Percentiles rank a stretch among this genome's conserved stretches.
Conservation (phyloP, 2,888 invertebrate species). For the Ditula angustiorana region DNA sequence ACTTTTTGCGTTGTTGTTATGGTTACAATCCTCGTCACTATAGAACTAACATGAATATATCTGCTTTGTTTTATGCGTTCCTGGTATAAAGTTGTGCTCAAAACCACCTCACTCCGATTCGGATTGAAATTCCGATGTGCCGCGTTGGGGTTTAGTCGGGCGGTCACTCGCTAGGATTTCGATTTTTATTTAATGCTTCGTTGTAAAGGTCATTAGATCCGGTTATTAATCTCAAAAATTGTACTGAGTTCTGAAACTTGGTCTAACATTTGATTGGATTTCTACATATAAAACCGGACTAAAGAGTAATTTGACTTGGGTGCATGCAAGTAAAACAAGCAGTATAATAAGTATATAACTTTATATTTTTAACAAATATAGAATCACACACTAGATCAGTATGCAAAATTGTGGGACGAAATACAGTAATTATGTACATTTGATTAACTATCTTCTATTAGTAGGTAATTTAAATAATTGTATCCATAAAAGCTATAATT, state of each 20-base stretch:
- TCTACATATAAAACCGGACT: no score
- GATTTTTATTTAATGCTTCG: no score
- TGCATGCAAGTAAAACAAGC: conserved; percentile 48
- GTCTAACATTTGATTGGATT: no score
- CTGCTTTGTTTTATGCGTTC: conserved; percentile 4
- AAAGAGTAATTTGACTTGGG: no score
- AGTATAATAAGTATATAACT: conserved; percentile 66
- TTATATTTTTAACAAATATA: conserved; percentile 86
- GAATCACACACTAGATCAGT: conserved; percentile 72
- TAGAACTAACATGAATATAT: not conserved
- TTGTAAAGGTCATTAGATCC: no score
- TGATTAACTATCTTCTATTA: conserved; percentile 67
- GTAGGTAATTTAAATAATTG: conserved; percentile 54
- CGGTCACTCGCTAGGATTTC: no score
- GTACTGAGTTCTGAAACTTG: no score
- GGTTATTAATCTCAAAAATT: no score
- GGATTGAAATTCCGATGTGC: not conserved
- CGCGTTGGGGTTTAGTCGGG: not conserved
- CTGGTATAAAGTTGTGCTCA: conserved; percentile 23
- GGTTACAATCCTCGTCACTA: no score
- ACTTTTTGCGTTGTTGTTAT: no score
- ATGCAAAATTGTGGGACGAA: conserved; percentile 64
- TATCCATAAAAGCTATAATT: conserved; percentile 53
- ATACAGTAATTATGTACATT: conserved; percentile 74
- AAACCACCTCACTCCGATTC: conserved; percentile 17